Evolutionary conservation across 30 jellyfish, hydroid and myxozoan genomes (phyloP), one percentile per base, ranked within the genome.

Genomic region (Chrysaora quinquecirrha): DNA sequence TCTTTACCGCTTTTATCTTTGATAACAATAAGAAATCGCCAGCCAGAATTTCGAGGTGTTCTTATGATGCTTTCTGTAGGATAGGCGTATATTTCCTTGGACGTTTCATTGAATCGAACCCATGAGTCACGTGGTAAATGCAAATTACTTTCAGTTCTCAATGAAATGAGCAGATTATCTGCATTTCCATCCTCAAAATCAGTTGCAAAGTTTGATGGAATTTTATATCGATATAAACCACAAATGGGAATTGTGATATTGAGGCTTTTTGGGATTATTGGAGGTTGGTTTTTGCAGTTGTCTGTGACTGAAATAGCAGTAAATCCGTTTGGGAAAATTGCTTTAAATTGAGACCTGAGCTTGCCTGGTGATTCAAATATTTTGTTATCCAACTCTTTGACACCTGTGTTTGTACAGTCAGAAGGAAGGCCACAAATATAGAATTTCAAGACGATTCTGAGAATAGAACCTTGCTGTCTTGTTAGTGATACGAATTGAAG

Each of bases 201-300:
- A 31, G 19, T 28, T 24, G 98, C 96, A 80, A 91, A 91, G 11
- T 75, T 67, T 2, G 75, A 46, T 14, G 76, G 91, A 25, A 88
- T 47, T 34, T 31, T 30, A 35, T 71, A 89, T 12, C 71, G 77
- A n/a, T 30, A 63, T n/a, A 79, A 31, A 2, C 99, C 99, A 71
- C 97, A 80, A n/a, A 88, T 32, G 22, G 90, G 84, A 25, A 87
- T 49, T 6, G 85, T 61, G 48, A 94, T 54, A 38, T 64, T 94
- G 7, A 75, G 54, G 58, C 35, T 64, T 6, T 72, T 52, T 22
- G 73, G 90, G 35, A 86, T 68, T n/a, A 38, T 75, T 25, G 99
- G 99, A 0, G 99, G 99, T 22, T 82, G 63, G 48, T 94, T 80
- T 32, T 54, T 63, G 81, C 99, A 94, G 25, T 95, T 91, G 69